Percentiles rank a stretch among this genome's conserved stretches.
phyloP scores from a whole-genome alignment of 2,113 vertebrate species.

The Brachyistius frenatus region DNA sequence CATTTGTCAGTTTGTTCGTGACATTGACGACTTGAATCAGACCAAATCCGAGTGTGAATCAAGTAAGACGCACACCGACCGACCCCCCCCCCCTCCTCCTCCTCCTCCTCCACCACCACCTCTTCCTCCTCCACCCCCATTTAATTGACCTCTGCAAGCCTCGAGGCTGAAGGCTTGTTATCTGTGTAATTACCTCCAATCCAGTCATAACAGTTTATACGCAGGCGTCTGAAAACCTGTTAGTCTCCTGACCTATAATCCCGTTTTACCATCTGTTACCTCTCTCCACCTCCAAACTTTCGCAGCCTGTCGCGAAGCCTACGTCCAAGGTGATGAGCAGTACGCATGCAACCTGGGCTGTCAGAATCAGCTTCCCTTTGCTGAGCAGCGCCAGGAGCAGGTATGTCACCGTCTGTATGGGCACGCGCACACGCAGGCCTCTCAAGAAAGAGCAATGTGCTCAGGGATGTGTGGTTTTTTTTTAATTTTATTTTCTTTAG shows the following conservation, averaged over 20 bases:
- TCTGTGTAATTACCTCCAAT: background rate
- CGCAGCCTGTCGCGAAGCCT: constrained; percentile 96
- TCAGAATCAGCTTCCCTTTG: constrained; percentile 94
- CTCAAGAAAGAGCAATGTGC: background rate
- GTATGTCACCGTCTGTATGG: constrained; percentile 68
- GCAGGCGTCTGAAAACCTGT: background rate
- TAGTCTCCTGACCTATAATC: background rate
- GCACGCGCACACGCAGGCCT: no score
- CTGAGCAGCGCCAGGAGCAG: constrained; percentile 92
- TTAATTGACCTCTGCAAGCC: background rate
- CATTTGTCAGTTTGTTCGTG: constrained; percentile 97
- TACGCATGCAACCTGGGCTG: constrained; percentile 97
- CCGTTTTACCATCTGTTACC: constrained; percentile 27
- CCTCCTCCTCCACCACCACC: no score
- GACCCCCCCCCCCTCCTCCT: no score
- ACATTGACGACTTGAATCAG: constrained; percentile 91
- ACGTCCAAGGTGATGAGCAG: constrained; percentile 91
- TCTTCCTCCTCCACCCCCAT: no score
- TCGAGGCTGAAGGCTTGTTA: background rate
- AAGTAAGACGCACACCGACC: constrained; percentile 83
- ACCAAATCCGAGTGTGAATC: constrained; percentile 95
- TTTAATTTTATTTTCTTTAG: constrained; percentile 69
- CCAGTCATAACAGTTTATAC: background rate
- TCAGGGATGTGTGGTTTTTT: background rate
- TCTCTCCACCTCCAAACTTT: constrained; percentile 30